Base-by-base conservation (phyloP, 2,797 vertebrate genomes). In the Austrolebias charrua region DNA sequence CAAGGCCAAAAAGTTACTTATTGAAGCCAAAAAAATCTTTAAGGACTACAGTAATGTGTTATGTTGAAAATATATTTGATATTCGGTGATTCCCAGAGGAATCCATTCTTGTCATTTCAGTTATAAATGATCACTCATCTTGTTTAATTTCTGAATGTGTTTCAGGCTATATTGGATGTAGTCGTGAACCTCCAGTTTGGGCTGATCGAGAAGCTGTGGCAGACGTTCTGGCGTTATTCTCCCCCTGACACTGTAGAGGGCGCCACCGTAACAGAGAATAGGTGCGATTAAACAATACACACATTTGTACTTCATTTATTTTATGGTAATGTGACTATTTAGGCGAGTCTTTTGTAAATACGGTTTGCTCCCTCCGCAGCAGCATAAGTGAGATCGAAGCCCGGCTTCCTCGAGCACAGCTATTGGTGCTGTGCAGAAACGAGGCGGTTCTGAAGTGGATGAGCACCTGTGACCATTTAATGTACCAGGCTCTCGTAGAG, bases 401-500 rank as follows among this genome's bases (percentile, higher is more conserved):
- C 0, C 73, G 91, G 12, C 93, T 99, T 69, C 94, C 96, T 0
- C 93, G 92, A 52, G 90, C 93, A 35, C 94, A 93, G 74, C 93
- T 99, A 56, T 73, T 97, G 72, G 79, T 87, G 45, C 89, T 99
- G 74, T 99, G 97, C 88, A 93, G 94, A 65, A 94, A 92, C 0
- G 95, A 98, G 69, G 92, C 93, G 1, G 91, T 99, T 54, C 93
- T 98, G 63, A 94, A 94, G 69, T 99, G 98, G 98, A 98, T 99
- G 98, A 94, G 94, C 76, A 92, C 90, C 90, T 99, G 98, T 3
- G 98, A 99, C 86, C 96, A 99, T 82, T 92, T 98, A 84, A 92
- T 99, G 89, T 98, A 98, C 92, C 98, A 99, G 91, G 93, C 96
- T 9, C 93, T 99, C 65, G 96, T 99, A 82, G 98, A 99, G 89